Evolutionary conservation across 2,797 vertebrate genomes (phyloP), one percentile per base, ranked within the genome.

Genomic region (Cichlasoma orientale): DNA sequence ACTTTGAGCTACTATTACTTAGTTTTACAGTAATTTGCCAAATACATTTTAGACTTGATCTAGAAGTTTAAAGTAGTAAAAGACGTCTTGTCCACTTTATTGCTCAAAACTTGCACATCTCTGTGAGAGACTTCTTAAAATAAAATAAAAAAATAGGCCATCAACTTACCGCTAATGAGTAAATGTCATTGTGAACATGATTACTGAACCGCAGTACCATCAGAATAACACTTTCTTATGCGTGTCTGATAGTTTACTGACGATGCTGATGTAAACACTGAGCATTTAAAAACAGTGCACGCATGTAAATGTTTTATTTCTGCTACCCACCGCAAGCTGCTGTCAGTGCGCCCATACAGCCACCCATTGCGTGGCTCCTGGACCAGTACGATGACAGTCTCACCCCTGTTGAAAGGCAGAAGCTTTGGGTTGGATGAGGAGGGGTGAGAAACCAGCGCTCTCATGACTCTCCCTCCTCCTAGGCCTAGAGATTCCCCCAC

Each of bases 361-460:
- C 98, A 99, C 79, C 98, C 98, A 0, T 99, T 99, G 58, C 97
- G 96, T 0, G 97, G 96, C 41, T 99, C 97, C 0, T 95, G 96
- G 61, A 96, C 96, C 79, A 99, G 93, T 21, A 99, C 96, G 0
- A 80, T 92, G 77, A 99, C 75, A 0, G 95, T 72, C 5, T 97
- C 97, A 0, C 97, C 97, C 0, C 93, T 86, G 29, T 92, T 94
- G 56, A 99, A 99, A 1, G 94, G 96, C 25, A 99, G 94, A 82
- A 99, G 95, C 75, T 97, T 98, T 16, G 95, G 96, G 92, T 98
- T 98, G 93, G 95, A 90, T 0, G 96, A 96, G 0, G 97, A 91
- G 0, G 93, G 92, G 52, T 99, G 97, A 31, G 97, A 91, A 36
- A 96, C 96, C 0, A 99, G 93, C 3, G 97, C 97, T 63, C 94